Evolutionary conservation across 2,797 vertebrate species (phyloP), one percentile per base, ranked within the genome.

Genomic region (Spinibarbus caldwelli): DNA sequence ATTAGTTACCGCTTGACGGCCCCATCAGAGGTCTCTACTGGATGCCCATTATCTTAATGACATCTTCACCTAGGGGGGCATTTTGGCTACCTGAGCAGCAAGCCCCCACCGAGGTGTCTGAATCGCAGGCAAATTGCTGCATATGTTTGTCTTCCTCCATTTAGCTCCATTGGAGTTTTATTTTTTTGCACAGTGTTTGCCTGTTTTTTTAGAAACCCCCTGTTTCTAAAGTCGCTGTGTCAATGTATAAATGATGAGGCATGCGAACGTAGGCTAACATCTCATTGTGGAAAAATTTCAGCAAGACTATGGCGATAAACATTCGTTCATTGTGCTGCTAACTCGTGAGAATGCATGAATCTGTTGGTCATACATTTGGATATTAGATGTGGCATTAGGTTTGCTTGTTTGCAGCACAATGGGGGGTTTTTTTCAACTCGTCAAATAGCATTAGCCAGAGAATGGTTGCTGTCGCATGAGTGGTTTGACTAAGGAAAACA

Each of bases 21-120:
- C 72, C 84, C 89, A 88, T 92, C 91, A 88, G 86, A 54, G 26
- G 78, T 82, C 90, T 90, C 91, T 80, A 83, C 85, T 52, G 88
- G 92, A 86, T 89, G 85, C 85, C 90, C 78, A 88, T 90, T 90
- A 88, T 86, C 89, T 89, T 92, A 89, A 91, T 92, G 92, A 90
- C 85, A 82, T 86, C 85, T 86, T 82, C 85, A 86, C 85, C 80
- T 49, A 12, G 85, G 85, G 72, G 72, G 79, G 62, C 52, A 52
- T 72, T 47, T 77, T 68, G 29, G 64, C 80, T 82, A 80, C 80
- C 80, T 86, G 85, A 76, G 66, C 80, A 77, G 64, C 72, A 62
- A 70, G 72, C 80, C 80, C 85, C 80, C 79, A 62, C 49, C 0
- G 79, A 71, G 80, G 17, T 26, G 85, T 78, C 38, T 78, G 72